Conservation (phyloP, 1,140 invertebrate species). For the Hetaerina americana region DNA sequence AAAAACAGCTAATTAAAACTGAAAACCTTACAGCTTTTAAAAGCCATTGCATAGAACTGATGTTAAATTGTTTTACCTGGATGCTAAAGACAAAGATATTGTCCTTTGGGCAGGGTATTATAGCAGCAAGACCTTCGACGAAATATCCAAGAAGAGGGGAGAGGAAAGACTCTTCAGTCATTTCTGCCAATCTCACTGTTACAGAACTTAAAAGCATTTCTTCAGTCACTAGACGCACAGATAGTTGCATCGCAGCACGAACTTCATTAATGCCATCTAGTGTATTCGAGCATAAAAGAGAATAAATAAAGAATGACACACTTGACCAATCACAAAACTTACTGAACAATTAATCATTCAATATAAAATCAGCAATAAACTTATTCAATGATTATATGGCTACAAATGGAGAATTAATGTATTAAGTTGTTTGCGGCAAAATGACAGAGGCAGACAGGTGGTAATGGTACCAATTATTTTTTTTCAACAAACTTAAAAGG, state of each 20-base stretch:
- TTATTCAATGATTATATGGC: no score
- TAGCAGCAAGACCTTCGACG: constrained; percentile 78
- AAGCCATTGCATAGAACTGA: no score
- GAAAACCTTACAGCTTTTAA: no score
- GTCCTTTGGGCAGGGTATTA: constrained; percentile 81
- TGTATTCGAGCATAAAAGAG: constrained; percentile 17
- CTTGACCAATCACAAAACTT: no score
- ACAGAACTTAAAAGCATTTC: constrained; percentile 92
- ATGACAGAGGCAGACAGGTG: neutral
- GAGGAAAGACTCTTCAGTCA: constrained; percentile 86
- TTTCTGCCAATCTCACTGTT: constrained; percentile 82
- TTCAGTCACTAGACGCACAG: constrained; percentile 80
- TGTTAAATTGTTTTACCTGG: constrained; percentile 49
- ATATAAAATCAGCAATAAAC: no score
- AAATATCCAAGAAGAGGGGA: constrained; percentile 83
- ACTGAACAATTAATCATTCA: no score
- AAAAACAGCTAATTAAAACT: constrained; percentile 6
- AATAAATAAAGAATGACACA: no score
- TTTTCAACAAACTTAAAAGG: neutral
- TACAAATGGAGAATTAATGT: neutral
- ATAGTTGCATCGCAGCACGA: constrained; percentile 76
- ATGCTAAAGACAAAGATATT: constrained; percentile 91
- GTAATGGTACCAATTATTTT: neutral
- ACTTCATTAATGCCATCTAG: constrained; percentile 82
- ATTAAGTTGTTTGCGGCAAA: neutral